Percentiles rank a stretch among this genome's conserved stretches.
phyloP scores from a whole-genome alignment of 2,797 vertebrate species.

The Esox masquinongy region DNA sequence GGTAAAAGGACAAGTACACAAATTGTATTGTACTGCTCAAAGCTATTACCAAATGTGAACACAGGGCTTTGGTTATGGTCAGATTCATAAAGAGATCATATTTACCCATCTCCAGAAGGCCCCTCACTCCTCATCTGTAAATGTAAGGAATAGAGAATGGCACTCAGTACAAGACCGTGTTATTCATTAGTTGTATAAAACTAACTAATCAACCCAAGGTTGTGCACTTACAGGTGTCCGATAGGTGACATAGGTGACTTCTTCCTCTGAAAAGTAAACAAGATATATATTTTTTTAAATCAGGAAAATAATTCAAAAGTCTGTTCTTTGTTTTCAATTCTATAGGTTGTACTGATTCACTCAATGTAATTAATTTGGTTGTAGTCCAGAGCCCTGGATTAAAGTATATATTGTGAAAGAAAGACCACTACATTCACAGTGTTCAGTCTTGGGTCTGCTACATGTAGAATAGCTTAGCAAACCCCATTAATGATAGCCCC shows the following conservation, averaged over 20 bases:
- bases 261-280: slow-evolving; percentile 58
- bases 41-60: too few relatives aligned
- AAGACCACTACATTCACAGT: too few relatives aligned
- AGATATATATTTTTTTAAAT: neutral
- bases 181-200: neutral
- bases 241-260: slow-evolving; percentile 65
- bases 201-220: neutral
- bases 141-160: slow-evolving; percentile 1
- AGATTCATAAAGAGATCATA: slow-evolving; percentile 6
- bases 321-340: too few relatives aligned
- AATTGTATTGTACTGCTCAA: neutral
- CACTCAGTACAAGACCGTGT: neutral
- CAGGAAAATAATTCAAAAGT: too few relatives aligned
- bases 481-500: too few relatives aligned
- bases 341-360: too few relatives aligned
- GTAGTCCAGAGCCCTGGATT: too few relatives aligned
- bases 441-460: too few relatives aligned
- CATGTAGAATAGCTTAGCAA: too few relatives aligned
- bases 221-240: slow-evolving; percentile 67
- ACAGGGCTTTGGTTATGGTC: too few relatives aligned
- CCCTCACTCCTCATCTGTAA: slow-evolving; percentile 52
- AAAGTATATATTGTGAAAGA: too few relatives aligned
- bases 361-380: too few relatives aligned
- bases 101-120: slow-evolving; percentile 53
- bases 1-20: neutral